Percentiles rank a stretch among this genome's conserved stretches.
phyloP scores from a whole-genome alignment of 2,888 invertebrate species.

The Thereva nobilitata region DNA sequence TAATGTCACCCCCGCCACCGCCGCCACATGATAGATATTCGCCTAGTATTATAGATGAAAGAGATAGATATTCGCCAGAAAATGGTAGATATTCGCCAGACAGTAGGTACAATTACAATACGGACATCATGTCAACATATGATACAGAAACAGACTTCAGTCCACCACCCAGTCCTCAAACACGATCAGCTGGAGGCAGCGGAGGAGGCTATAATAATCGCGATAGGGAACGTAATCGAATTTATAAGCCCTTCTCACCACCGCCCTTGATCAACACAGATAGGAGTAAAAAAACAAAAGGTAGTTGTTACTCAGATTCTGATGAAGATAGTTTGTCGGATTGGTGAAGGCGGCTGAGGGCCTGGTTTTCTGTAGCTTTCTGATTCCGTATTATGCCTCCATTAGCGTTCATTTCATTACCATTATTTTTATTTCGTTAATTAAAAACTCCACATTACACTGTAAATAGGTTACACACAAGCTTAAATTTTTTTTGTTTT shows the following conservation, averaged over 20 bases:
- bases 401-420: slow-evolving; percentile 5
- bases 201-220: slow-evolving; percentile 7
- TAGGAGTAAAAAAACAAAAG: slow-evolving; percentile 41
- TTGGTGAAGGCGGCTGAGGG: slow-evolving; percentile 11
- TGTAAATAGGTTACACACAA: background rate
- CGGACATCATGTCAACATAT: slow-evolving; percentile 56
- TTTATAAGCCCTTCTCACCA: slow-evolving; percentile 34
- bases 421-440: too few relatives aligned
- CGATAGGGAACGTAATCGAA: slow-evolving; percentile 16
- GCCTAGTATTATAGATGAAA: slow-evolving; percentile 48
- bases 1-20: slow-evolving; percentile 61
- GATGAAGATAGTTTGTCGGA: slow-evolving; percentile 36
- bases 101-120: slow-evolving; percentile 59
- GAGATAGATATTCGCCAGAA: slow-evolving; percentile 54
- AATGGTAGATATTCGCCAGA: slow-evolving; percentile 63
- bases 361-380: slow-evolving; percentile 5
- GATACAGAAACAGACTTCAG: slow-evolving; percentile 72
- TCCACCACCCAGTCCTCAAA: slow-evolving; percentile 66
- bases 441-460: too few relatives aligned
- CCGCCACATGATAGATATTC: slow-evolving; percentile 48
- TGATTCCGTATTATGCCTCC: slow-evolving; percentile 2
- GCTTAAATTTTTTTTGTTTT: background rate
- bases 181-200: slow-evolving; percentile 53
- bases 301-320: slow-evolving; percentile 37
- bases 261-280: slow-evolving; percentile 32